phyloP scores from a whole-genome alignment of 2,113 vertebrate genomes.

The Tenrec ecaudatus region DNA sequence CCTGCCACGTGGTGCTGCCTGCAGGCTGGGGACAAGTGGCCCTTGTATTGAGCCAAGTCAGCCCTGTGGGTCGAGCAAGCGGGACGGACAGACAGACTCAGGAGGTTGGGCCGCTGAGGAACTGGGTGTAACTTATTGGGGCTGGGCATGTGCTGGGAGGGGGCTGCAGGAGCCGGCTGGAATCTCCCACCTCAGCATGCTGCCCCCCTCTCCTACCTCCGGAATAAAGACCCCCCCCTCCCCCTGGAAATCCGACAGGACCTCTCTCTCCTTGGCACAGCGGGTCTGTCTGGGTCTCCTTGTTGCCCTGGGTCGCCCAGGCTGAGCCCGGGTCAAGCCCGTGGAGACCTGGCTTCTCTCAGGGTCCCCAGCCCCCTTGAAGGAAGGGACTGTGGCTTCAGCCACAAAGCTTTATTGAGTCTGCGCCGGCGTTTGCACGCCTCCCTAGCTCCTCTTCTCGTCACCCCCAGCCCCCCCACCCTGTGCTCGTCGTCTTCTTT shows the following conservation, averaged over 20 bases:
- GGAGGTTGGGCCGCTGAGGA: conserved; percentile 50
- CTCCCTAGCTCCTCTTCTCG: neutral
- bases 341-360: neutral
- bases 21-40: conserved; percentile 67
- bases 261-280: neutral
- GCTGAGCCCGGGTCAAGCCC: neutral
- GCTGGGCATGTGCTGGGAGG: conserved; percentile 65
- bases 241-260: conserved; percentile 12
- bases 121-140: conserved; percentile 76
- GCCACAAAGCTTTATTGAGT: conserved; percentile 70
- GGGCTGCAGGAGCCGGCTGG: conserved; percentile 72
- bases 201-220: conserved; percentile 66
- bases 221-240: conserved; percentile 71
- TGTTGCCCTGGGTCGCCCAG: neutral
- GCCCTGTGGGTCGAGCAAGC: conserved; percentile 54
- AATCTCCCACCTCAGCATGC: conserved; percentile 79
- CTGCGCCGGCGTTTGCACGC: neutral
- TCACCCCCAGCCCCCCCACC: neutral
- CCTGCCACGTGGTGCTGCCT: conserved; percentile 63
- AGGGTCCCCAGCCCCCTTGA: neutral
- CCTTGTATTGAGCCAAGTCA: conserved; percentile 66
- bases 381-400: conserved; percentile 24
- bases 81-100: conserved; percentile 54
- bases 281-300: neutral
- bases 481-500: neutral